These are phyloP conservation scores for Progne subis DNA, from an alignment of 2,113 vertebrate species.

Conservation along the genomic window DNA sequence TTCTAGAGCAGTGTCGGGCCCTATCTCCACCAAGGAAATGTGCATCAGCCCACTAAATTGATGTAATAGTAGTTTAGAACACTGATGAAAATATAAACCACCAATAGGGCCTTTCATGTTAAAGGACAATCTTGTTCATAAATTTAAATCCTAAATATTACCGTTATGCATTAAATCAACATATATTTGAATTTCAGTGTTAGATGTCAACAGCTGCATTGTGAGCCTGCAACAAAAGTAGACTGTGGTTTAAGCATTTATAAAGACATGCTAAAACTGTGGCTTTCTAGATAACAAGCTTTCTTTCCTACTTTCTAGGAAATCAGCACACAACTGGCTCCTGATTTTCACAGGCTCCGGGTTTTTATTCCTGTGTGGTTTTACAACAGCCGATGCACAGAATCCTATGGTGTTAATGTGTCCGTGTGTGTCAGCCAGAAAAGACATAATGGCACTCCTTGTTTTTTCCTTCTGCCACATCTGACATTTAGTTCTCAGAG, in stretches of 20 bases:
- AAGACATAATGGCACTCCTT: not conserved
- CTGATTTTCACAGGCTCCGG: not conserved
- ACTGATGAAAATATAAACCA: not conserved
- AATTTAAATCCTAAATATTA: not conserved
- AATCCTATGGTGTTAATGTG: rapidly evolving
- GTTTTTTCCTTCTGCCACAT: not conserved
- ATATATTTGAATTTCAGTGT: not conserved
- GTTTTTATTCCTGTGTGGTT: not conserved
- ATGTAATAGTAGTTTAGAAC: not conserved
- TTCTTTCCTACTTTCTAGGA: not conserved
- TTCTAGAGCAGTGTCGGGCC: not conserved
- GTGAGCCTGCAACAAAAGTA: not conserved
- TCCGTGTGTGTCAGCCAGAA: not conserved
- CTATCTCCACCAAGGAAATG: not conserved
- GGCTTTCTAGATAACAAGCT: not conserved
- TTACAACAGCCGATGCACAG: not conserved
- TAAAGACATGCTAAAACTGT: not conserved
- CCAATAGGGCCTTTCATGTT: not conserved
- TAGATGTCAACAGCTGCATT: not conserved
- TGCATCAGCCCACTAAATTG: not conserved
- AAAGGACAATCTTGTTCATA: not conserved
- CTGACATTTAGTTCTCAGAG: not conserved
- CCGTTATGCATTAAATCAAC: not conserved
- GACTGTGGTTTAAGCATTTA: not conserved
- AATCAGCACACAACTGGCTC: not conserved